Evolutionary conservation across 2,888 invertebrate genomes (phyloP), one percentile per base, ranked within the genome.

Genomic region (Dolomedes plantarius): DNA sequence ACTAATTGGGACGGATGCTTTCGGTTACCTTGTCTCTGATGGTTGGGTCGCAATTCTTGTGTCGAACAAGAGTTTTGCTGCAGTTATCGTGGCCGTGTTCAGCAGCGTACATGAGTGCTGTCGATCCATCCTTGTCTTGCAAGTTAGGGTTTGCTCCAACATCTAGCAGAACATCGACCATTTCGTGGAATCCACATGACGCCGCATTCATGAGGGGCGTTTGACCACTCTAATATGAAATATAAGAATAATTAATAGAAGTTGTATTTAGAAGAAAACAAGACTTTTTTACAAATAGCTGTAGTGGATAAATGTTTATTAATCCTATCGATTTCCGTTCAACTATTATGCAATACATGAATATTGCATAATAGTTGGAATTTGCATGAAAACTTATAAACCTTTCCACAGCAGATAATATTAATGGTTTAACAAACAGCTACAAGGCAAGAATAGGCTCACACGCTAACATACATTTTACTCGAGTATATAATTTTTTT

Each of bases 91-190:
- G 95, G 0, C 97, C 97, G 90, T 97, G 97, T 90, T 97, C 97
- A n/a, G 96, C 95, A 0, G 97, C 97, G 91, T 97, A 97, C 97
- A 97, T 97, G 62, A 97, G 92, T 0, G 97, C 96, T 0, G 97
- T 97, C 89, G 96, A 96, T 27, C 97, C 97, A 91, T 96, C 96
- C 91, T 96, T 96, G 90, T 95, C 95, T 91, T 91, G 95, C 90
- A 94, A 91, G 91, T 97, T 97, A 28, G 96, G 94, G 89, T 96
- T 95, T 1, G 97, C 97, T 31, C 96, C 96, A 69, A 95, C 95
- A 89, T 95, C 94, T 86, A 97, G 91, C 69, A 97, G 92, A 91
- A 97, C 93, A 89, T 94, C 93, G 0, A 96, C 96, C 93, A 96
- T 96, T 90, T 95, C 95, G 87, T 94, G 92, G 65, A 95, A 94